Evolutionary conservation across 2,797 vertebrate genomes (phyloP).

Genomic region (Lates japonicus): DNA sequence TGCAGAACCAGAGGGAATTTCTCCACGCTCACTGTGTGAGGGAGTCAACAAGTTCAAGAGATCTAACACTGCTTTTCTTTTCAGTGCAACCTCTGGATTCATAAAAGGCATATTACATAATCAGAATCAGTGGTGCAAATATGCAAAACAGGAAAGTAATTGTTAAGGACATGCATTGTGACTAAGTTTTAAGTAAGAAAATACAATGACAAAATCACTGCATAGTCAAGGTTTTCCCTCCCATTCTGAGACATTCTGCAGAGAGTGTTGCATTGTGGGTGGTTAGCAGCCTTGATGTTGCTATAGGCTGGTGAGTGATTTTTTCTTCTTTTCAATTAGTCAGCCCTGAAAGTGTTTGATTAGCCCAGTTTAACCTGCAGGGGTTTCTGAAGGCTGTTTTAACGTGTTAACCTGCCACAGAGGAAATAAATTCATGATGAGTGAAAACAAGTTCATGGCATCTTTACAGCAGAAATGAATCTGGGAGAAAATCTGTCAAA

Average conservation of each 20-base stretch:
- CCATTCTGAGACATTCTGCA: background rate
- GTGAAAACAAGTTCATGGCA: background rate
- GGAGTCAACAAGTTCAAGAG: conserved; percentile 21
- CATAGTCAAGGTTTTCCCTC: background rate
- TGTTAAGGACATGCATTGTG: too few relatives aligned
- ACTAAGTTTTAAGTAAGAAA: background rate
- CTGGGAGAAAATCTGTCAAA: background rate
- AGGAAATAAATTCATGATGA: background rate
- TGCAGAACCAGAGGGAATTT: conserved; percentile 8
- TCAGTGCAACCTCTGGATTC: background rate
- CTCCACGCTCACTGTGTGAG: background rate
- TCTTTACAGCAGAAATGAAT: background rate
- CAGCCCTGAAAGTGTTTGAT: background rate
- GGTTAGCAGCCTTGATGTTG: background rate
- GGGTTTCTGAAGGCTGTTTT: background rate
- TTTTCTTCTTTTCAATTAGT: background rate
- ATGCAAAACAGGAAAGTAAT: background rate
- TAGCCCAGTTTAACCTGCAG: background rate
- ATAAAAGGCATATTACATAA: background rate
- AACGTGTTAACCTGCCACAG: background rate
- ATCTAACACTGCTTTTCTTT: conserved; percentile 3
- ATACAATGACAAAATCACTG: background rate
- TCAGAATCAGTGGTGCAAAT: background rate
- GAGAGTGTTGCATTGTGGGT: background rate
- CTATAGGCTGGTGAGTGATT: too few relatives aligned